Percentiles rank a stretch among this genome's conserved stretches.
These are phyloP conservation scores for Parauchenoglanis ngamensis DNA, from an alignment of 2,797 vertebrate genomes.

Conservation along the genomic window DNA sequence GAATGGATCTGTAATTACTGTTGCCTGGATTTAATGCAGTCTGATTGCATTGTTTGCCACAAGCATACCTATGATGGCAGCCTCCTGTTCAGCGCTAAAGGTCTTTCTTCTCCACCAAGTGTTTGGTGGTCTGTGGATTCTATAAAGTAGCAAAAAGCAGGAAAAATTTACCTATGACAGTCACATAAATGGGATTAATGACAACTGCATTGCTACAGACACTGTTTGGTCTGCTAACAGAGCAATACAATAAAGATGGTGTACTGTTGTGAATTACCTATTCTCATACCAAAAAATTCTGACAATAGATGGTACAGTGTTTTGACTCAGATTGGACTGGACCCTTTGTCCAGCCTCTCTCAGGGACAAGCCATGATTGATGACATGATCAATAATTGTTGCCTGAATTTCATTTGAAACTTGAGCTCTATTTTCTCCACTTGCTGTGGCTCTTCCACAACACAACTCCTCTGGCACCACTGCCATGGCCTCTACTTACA, in stretches of 20 bases:
- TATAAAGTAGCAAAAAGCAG: constrained; percentile 6
- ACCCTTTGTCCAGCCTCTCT: constrained; percentile 38
- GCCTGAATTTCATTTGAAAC: no score
- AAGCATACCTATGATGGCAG: no score
- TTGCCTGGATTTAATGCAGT: no score
- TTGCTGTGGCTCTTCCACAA: no score
- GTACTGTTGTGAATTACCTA: neutral
- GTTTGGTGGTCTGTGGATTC: neutral
- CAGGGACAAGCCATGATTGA: constrained; percentile 16
- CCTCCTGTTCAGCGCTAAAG: no score
- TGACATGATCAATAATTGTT: neutral
- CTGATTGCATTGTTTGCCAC: no score
- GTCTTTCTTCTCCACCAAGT: no score
- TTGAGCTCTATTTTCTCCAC: no score
- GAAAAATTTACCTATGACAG: neutral
- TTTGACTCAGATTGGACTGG: neutral
- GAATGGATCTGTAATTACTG: no score
- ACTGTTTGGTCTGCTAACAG: neutral
- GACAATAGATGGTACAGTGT: constrained; percentile 27
- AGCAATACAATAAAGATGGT: neutral
- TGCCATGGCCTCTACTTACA: neutral
- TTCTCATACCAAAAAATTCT: constrained; percentile 16
- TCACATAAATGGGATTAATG: neutral
- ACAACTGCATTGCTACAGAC: no score
- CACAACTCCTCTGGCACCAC: no score